Evolutionary conservation across 2,797 vertebrate genomes (phyloP).

Genomic region (Simalia tracyae): DNA sequence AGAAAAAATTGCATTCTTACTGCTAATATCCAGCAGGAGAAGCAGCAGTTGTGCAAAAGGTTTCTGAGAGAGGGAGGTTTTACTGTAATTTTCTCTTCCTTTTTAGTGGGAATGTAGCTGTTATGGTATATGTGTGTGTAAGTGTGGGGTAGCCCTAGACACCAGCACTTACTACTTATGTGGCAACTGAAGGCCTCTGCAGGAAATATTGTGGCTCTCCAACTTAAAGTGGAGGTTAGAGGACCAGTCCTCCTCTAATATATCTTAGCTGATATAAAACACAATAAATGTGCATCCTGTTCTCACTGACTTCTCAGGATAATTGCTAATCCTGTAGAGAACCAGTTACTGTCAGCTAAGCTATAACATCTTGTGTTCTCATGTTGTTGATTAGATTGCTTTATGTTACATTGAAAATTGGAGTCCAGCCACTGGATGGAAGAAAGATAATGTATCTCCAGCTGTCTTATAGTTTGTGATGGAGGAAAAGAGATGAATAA

Average conservation of each 20-base stretch:
- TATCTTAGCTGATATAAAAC: background rate
- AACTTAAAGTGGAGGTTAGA: background rate
- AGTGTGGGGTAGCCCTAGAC: background rate
- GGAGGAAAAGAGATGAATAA: background rate
- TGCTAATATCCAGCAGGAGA: background rate
- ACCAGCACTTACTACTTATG: background rate
- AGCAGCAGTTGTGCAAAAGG: background rate
- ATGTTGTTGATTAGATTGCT: background rate
- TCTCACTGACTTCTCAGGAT: background rate
- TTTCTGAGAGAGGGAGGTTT: background rate
- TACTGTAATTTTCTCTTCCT: background rate
- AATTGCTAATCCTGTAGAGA: background rate
- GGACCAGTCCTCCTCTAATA: background rate
- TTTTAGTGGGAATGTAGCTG: background rate
- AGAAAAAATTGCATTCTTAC: background rate
- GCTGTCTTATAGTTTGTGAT: background rate
- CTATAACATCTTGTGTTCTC: background rate
- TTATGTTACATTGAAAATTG: background rate
- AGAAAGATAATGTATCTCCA: background rate
- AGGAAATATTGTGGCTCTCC: background rate
- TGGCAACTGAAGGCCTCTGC: background rate
- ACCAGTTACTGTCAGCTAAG: background rate
- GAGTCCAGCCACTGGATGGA: background rate
- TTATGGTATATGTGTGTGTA: background rate
- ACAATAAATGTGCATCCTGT: background rate